Evolutionary conservation across 64 coral and sea anemone genomes (phyloP).

Genomic region (Montipora sp.): DNA sequence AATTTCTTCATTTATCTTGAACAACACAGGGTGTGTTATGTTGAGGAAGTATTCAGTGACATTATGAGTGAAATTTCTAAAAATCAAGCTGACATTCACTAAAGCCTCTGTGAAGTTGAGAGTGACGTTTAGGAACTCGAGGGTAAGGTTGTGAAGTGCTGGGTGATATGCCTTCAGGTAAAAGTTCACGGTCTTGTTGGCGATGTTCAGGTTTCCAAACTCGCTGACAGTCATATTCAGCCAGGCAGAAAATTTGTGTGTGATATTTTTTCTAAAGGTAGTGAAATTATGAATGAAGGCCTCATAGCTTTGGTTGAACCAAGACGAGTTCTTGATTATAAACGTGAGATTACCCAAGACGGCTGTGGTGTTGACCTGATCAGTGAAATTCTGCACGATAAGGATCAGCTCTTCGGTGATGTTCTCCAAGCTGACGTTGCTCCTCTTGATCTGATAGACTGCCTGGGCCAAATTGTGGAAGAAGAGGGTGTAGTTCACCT

Average conservation of each 20-base stretch:
- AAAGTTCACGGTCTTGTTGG: conserved; percentile 50
- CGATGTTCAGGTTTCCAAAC: conserved; percentile 57
- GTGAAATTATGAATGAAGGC: conserved; percentile 43
- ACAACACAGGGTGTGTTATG: conserved; percentile 55
- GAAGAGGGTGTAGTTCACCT: conserved; percentile 39
- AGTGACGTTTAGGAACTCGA: conserved; percentile 54
- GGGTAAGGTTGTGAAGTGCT: conserved; percentile 39
- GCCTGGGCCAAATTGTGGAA: conserved; percentile 39
- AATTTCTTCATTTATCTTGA: conserved; percentile 29
- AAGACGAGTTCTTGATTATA: conserved; percentile 40
- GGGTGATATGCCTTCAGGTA: conserved; percentile 68
- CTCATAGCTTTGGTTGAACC: conserved; percentile 43
- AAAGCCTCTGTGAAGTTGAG: conserved; percentile 21
- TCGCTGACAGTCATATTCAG: conserved; percentile 53
- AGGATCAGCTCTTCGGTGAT: conserved; percentile 73
- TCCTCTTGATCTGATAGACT: conserved; percentile 14
- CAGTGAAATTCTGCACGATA: conserved; percentile 68
- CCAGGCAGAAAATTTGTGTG: conserved; percentile 40
- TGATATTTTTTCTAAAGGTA: background rate
- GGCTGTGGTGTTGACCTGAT: conserved; percentile 56
- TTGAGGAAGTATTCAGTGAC: conserved; percentile 70
- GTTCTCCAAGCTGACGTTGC: conserved; percentile 53
- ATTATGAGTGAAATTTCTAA: conserved; percentile 76
- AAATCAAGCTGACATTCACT: conserved; percentile 43
- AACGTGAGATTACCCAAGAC: conserved; percentile 60